Evolutionary conservation across 2,797 vertebrate genomes (phyloP).

Genomic region (Enteromius mattozi): DNA sequence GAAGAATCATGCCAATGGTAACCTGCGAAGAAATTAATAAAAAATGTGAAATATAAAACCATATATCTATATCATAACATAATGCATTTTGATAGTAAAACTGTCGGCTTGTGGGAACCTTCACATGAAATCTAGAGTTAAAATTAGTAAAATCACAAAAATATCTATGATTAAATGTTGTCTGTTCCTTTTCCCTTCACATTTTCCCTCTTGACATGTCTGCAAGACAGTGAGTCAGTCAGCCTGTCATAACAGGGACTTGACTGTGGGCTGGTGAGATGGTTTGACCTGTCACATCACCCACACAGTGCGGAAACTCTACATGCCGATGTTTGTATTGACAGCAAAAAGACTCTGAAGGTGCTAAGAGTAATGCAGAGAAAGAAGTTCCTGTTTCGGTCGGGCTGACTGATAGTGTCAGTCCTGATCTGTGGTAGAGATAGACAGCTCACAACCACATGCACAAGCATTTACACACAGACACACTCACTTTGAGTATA

Average conservation of each 20-base stretch:
- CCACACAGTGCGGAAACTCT: slow-evolving; percentile 29
- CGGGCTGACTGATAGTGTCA: not conserved
- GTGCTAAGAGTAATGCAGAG: too few species aligned
- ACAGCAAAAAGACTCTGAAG: slow-evolving; percentile 26
- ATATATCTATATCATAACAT: not conserved
- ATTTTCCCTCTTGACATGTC: slow-evolving; percentile 21
- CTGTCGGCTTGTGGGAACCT: not conserved
- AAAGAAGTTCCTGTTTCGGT: too few species aligned
- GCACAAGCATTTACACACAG: not conserved
- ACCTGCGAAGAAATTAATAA: slow-evolving; percentile 71
- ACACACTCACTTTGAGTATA: slow-evolving; percentile 84
- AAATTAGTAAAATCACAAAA: not conserved
- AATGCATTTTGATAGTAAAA: not conserved
- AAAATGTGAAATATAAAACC: slow-evolving; percentile 5
- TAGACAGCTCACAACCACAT: not conserved
- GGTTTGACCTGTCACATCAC: slow-evolving; percentile 33
- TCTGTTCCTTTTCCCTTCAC: not conserved
- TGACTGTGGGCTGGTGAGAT: not conserved
- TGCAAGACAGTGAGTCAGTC: slow-evolving; percentile 45
- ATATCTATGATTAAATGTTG: not conserved
- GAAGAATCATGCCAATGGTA: slow-evolving; percentile 86
- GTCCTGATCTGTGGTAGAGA: not conserved
- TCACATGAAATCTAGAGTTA: not conserved
- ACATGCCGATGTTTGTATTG: slow-evolving; percentile 39
- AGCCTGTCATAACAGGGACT: slow-evolving; percentile 19